A percentile compares a stretch with the other conserved stretches of the same genome.
These are phyloP conservation scores for Leuciscus idus DNA, from an alignment of 2,113 vertebrate species.

Conservation along the genomic window DNA sequence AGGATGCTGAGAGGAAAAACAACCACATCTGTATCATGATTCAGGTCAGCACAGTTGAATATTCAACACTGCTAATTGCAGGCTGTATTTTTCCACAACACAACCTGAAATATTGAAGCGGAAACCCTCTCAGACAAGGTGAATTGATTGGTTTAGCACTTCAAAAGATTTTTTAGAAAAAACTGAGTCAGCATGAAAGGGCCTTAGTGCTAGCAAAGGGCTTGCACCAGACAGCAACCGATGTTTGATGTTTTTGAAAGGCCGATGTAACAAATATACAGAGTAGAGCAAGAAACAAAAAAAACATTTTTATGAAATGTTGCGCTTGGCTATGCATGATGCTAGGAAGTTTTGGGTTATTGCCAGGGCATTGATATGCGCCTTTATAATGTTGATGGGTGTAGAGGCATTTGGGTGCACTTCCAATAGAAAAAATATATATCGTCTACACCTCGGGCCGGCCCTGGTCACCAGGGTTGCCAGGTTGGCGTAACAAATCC, in stretches of 20 bases:
- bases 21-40: slow-evolving; percentile 50
- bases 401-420: no score
- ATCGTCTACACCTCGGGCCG: no score
- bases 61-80: slow-evolving; percentile 56
- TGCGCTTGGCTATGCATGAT: background rate
- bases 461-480: no score
- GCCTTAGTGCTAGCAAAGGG: background rate
- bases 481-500: no score
- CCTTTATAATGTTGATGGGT: background rate
- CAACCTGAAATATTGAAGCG: slow-evolving; percentile 36
- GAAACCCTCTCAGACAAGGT: slow-evolving; percentile 26
- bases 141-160: slow-evolving; percentile 43
- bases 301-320: background rate
- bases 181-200: slow-evolving; percentile 37
- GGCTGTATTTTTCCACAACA: slow-evolving; percentile 53
- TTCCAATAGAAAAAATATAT: no score
- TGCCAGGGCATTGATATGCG: background rate
- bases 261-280: background rate
- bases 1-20: slow-evolving; percentile 12
- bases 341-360: background rate
- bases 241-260: slow-evolving; percentile 4
- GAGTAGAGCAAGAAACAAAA: slow-evolving; percentile 1
- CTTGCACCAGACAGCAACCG: background rate
- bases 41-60: slow-evolving; percentile 28
- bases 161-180: slow-evolving; percentile 34